Evolutionary conservation across 2,888 invertebrate genomes (phyloP).

Genomic region (Capitulum mitella): DNA sequence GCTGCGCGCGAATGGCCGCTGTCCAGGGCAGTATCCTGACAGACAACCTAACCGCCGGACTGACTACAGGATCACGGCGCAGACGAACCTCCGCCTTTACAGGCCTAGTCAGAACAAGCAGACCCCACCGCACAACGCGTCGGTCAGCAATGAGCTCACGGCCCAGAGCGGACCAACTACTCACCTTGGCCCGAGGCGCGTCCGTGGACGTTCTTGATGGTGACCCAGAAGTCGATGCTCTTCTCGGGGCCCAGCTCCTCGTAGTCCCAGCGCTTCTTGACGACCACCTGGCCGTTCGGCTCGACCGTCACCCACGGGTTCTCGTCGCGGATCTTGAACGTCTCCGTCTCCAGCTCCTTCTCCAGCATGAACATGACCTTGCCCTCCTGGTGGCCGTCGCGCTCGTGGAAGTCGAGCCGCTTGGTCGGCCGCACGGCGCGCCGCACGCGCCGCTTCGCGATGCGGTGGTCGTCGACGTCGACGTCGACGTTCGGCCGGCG

Average conservation of each 20-base stretch:
- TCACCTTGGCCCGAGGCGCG: slow-evolving; percentile 14
- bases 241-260: slow-evolving; percentile 89
- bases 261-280: slow-evolving; percentile 95
- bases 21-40: too few species aligned
- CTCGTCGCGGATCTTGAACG: slow-evolving; percentile 85
- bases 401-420: slow-evolving; percentile 82
- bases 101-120: too few species aligned
- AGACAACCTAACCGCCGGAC: too few species aligned
- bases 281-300: slow-evolving; percentile 81
- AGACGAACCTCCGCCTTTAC: too few species aligned
- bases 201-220: slow-evolving; percentile 64
- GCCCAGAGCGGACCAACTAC: too few species aligned
- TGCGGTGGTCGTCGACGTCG: slow-evolving; percentile 36
- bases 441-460: slow-evolving; percentile 67
- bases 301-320: slow-evolving; percentile 91
- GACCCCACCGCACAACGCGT: too few species aligned
- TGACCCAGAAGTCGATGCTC: slow-evolving; percentile 93
- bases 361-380: slow-evolving; percentile 81
- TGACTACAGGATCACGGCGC: too few species aligned
- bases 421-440: slow-evolving; percentile 90
- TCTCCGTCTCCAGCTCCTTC: slow-evolving; percentile 84
- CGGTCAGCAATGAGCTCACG: too few species aligned
- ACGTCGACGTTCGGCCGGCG: slow-evolving; percentile 31
- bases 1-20: too few species aligned
- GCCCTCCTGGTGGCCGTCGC: slow-evolving; percentile 80